A percentile compares a stretch with the other conserved stretches of the same genome.
phyloP scores from a whole-genome alignment of 2,888 invertebrate genomes.

The Notocelia uddmanniana region DNA sequence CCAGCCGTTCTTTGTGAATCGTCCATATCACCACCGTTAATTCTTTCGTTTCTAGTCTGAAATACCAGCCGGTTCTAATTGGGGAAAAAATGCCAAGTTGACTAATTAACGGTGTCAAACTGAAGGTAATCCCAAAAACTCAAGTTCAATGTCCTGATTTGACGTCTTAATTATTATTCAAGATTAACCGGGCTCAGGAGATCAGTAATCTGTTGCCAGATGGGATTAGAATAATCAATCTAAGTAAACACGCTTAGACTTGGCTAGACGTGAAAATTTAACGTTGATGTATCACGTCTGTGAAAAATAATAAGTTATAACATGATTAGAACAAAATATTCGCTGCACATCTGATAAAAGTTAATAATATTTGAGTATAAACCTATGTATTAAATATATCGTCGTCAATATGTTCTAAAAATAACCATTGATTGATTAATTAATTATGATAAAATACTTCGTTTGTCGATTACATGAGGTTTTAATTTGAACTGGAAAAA shows the following conservation, averaged over 20 bases:
- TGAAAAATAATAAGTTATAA: not conserved
- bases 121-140: not conserved
- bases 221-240: slow-evolving; percentile 25
- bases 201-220: slow-evolving; percentile 18
- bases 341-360: too few relatives aligned
- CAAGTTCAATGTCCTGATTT: not conserved
- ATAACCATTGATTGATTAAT: too few relatives aligned
- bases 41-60: too few relatives aligned
- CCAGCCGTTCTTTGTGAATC: too few relatives aligned
- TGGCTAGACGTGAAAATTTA: slow-evolving; percentile 10
- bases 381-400: too few relatives aligned
- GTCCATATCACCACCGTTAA: too few relatives aligned
- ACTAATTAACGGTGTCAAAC: not conserved
- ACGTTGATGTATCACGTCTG: not conserved
- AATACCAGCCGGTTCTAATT: not conserved
- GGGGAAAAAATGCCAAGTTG: not conserved
- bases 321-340: too few relatives aligned
- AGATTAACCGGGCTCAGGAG: slow-evolving; percentile 24
- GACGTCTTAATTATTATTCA: slow-evolving; percentile 24
- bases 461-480: too few relatives aligned
- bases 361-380: too few relatives aligned
- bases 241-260: slow-evolving; percentile 8
- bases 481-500: too few relatives aligned
- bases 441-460: too few relatives aligned
- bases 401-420: too few relatives aligned